Base-by-base conservation (phyloP, 2,113 vertebrate species). In the Hymenochirus boettgeri region DNA sequence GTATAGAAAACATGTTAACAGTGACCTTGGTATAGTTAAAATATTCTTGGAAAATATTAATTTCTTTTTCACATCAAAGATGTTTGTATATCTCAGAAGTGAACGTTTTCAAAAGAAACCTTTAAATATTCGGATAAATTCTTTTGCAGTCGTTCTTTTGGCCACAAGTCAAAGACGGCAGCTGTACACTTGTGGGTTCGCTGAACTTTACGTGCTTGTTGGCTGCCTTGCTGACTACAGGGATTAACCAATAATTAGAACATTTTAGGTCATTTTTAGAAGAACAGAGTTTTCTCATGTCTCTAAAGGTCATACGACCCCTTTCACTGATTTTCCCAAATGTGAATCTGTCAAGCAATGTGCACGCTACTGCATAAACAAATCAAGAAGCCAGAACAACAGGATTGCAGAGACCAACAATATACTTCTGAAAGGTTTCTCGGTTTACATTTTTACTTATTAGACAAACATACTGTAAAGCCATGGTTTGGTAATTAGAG, bases 141-240 rank as follows among this genome's bases (percentile, higher is more conserved):
- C 79, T 77, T 73, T 83, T 89, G 82, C 85, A 85, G 76, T 89
- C 86, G 89, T 91, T 86, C 79, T 85, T 89, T 91, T 94, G 93
- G 92, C 89, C 83, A 91, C 84, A 79, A 90, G 85, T 94, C 93
- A 95, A 93, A 93, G 83, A 90, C 83, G 93, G 90, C 92, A 96
- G 90, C 90, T 93, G 93, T 89, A 91, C 13, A 72, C 80, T 91
- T 88, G 85, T 79, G 89, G 90, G 89, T 93, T 92, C 89, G 88
- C 73, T 90, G 92, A 97, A 88, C 90, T 87, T 85, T 81, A 76
- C 46, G 79, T 83, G 85, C 82, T 88, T 84, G 71, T 79, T 93
- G 90, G 86, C 90, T 87, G 81, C 82, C 76, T 76, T 75, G 69
- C 71, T 69, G 73, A 80, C 90, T 84, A 83, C 72, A 83, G 89